Percentiles rank a stretch among this genome's conserved stretches.
Conservation (phyloP, 2,113 vertebrate species). For the Colius striatus region DNA sequence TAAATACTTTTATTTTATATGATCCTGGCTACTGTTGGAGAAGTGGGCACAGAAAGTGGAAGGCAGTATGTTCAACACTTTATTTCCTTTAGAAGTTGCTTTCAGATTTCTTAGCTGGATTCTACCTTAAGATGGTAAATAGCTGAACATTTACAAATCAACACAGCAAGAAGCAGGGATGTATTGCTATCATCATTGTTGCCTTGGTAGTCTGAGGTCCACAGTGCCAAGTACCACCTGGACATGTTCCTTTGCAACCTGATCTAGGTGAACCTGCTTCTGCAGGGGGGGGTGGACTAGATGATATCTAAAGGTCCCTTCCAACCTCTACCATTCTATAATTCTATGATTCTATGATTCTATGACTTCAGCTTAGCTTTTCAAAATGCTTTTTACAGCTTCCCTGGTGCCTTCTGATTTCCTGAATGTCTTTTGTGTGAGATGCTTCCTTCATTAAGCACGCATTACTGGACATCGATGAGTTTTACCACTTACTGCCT, state of each 20-base stretch:
- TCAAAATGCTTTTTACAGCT: background rate
- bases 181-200: background rate
- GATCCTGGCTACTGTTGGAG: background rate
- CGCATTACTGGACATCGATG: background rate
- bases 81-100: background rate
- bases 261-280: too few species aligned
- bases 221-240: background rate
- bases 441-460: background rate
- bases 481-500: background rate
- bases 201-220: background rate
- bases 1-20: too few species aligned
- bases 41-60: background rate
- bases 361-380: background rate
- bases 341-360: too few species aligned
- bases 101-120: background rate
- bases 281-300: too few species aligned
- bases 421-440: background rate
- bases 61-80: background rate
- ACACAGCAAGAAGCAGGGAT: background rate
- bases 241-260: too few species aligned
- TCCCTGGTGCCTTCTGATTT: background rate
- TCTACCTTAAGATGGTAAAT: background rate
- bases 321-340: too few species aligned
- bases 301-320: too few species aligned
- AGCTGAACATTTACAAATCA: background rate